Base-by-base conservation (phyloP, 2,888 invertebrate genomes). In the Crioceris asparagi region DNA sequence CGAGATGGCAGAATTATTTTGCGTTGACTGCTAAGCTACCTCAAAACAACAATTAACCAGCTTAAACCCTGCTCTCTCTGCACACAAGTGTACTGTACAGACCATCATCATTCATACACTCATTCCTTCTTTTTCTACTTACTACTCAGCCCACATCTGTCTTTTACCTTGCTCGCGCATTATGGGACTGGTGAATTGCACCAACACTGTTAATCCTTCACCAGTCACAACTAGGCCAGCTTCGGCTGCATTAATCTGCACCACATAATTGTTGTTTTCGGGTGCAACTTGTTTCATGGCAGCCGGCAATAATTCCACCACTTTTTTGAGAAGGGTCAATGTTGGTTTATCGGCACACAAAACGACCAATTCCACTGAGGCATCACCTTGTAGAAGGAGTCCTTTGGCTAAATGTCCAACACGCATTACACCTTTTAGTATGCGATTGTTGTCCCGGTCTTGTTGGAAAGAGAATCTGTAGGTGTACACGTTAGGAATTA, bases 261-360 rank as follows among this genome's bases (percentile, higher is more conserved):
- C 84, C 49, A 80, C 81, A 71, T 90, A 93, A 74, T 75, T 79
- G 45, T 80, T 77, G n/a, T n/a, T n/a, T 26, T 83, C 83, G 26
- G 79, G 71, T 29, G 79, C 75, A 15, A 84, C 78, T 47, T 65
- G 59, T 54, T 76, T 77, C 44, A 94, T 70, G 54, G 91, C 85
- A 38, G 74, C 70, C 1, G 91, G 91, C 57, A 96, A 69, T 55
- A 84, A 79, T 48, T 83, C 79, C 21, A 85, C 84, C 2, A 55
- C 88, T 51, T 87, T 79, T 60, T 88, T 83, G 43, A 98, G 72
- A 49, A 96, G 71, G 32, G 85, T 78, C 59, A 79, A 64, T 36
- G 94, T 94, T 41, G 97, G 97, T 52, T 92, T 90, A 64, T 92
- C 91, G 39, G 90, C 83, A 65, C 94, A 96, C 38, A 97, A 71